Conservation (phyloP, 2,797 vertebrate species). For the Trachurus trachurus region DNA sequence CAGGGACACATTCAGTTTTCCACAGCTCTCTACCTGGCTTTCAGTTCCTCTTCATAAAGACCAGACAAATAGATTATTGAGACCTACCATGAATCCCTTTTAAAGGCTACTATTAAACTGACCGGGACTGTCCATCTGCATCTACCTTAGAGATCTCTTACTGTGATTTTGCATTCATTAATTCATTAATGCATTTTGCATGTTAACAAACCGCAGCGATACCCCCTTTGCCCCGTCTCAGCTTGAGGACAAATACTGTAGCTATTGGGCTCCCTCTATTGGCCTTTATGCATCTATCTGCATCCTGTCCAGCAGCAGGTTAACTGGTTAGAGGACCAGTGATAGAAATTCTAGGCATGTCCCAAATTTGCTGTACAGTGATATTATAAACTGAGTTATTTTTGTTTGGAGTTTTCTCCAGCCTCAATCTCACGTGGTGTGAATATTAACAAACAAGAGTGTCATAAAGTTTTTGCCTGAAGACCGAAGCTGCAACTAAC, state of each 20-base stretch:
- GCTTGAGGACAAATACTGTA: constrained; percentile 59
- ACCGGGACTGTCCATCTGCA: not conserved
- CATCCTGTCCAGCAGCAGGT: constrained; percentile 45
- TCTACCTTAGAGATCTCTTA: constrained; percentile 2
- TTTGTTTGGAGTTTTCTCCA: not conserved
- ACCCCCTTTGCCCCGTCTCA: constrained; percentile 16
- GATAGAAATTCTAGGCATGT: not conserved
- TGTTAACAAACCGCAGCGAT: constrained; percentile 35
- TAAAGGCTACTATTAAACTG: not conserved
- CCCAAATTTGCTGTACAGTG: not conserved
- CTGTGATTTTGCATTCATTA: constrained; percentile 22
- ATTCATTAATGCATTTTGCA: constrained; percentile 46
- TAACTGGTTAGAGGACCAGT: not conserved
- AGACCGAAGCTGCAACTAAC: not conserved
- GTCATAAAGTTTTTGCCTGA: not conserved
- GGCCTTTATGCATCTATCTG: constrained; percentile 63
- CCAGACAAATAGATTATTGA: constrained; percentile 31
- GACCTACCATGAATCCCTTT: not conserved
- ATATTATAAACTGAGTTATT: not conserved
- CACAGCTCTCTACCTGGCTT: constrained; percentile 37
- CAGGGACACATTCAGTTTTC: constrained; percentile 55
- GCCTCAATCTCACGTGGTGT: no score
- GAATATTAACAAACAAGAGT: not conserved
- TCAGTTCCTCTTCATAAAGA: constrained; percentile 15
- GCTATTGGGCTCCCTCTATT: constrained; percentile 86